These are phyloP conservation scores for Hesperophylax magnus DNA, from an alignment of 1,140 invertebrate species.

Conservation along the genomic window DNA sequence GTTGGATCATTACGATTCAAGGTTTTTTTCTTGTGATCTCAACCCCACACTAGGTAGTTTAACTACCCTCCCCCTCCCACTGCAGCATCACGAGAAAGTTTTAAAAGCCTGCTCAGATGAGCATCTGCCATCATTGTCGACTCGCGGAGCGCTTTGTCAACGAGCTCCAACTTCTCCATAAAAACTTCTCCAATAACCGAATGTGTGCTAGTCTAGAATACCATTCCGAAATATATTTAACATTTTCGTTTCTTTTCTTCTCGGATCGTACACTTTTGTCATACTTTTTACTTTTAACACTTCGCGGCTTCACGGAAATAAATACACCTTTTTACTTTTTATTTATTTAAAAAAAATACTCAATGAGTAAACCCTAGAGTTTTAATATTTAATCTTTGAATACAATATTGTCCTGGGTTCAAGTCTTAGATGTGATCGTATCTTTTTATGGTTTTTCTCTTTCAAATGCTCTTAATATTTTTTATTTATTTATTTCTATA, in stretches of 20 bases:
- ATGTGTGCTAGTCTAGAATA: constrained; percentile 26
- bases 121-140: constrained; percentile 20
- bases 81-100: background rate
- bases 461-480: too few species aligned
- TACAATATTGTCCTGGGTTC: too few species aligned
- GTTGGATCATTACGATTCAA: too few species aligned
- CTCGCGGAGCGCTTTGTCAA: constrained; percentile 17
- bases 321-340: too few species aligned
- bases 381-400: too few species aligned
- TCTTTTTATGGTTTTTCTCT: too few species aligned
- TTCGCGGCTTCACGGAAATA: too few species aligned
- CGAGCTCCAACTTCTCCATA: background rate
- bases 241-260: constrained; percentile 1
- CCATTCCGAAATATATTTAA: background rate
- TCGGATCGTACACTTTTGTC: background rate
- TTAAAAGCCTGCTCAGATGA: constrained; percentile 33
- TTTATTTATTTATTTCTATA: too few species aligned
- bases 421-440: too few species aligned
- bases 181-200: constrained; percentile 40
- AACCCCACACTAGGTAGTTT: background rate
- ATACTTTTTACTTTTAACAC: too few species aligned
- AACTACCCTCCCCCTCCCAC: background rate
- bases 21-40: background rate
- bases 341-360: too few species aligned
- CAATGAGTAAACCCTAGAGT: too few species aligned